Conservation (phyloP, 2,888 invertebrate species). For the Schizotus pectinicornis region DNA sequence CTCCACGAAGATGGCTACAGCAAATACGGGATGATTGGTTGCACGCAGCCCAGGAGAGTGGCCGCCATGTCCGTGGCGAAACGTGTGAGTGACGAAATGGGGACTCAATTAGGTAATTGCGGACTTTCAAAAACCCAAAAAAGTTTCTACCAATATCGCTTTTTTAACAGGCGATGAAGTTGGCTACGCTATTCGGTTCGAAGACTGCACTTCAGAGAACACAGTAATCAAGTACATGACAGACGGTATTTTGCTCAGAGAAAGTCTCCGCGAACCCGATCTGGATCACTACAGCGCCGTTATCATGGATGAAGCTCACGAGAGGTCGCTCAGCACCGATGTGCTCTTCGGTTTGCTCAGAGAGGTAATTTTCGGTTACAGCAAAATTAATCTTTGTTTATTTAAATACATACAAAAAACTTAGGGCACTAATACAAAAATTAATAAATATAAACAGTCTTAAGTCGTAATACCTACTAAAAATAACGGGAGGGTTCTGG, state of each 20-base stretch:
- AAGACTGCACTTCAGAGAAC: conserved; percentile 95
- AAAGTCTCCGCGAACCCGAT: conserved; percentile 95
- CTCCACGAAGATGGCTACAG: conserved; percentile 97
- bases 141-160: neutral
- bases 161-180: conserved; percentile 69
- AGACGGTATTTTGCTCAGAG: conserved; percentile 95
- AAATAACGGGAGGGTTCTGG: neutral
- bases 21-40: conserved; percentile 86
- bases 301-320: conserved; percentile 99
- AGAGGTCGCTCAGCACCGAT: conserved; percentile 96
- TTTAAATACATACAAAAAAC: conserved; percentile 19
- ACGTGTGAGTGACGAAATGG: conserved; percentile 98
- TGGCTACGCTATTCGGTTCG: conserved; percentile 99
- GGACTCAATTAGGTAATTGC: conserved; percentile 73
- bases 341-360: conserved; percentile 94
- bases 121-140: neutral
- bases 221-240: conserved; percentile 99
- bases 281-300: conserved; percentile 96
- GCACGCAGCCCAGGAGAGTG: conserved; percentile 96
- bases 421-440: conserved; percentile 15
- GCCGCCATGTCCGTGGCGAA: conserved; percentile 99
- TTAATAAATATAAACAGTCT: conserved; percentile 28
- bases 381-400: neutral
- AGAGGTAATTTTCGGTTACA: conserved; percentile 53
- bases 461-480: conserved; percentile 21